Percentiles rank a stretch among this genome's conserved stretches.
phyloP scores from a whole-genome alignment of 2,113 vertebrate genomes.

The Silurus meridionalis region DNA sequence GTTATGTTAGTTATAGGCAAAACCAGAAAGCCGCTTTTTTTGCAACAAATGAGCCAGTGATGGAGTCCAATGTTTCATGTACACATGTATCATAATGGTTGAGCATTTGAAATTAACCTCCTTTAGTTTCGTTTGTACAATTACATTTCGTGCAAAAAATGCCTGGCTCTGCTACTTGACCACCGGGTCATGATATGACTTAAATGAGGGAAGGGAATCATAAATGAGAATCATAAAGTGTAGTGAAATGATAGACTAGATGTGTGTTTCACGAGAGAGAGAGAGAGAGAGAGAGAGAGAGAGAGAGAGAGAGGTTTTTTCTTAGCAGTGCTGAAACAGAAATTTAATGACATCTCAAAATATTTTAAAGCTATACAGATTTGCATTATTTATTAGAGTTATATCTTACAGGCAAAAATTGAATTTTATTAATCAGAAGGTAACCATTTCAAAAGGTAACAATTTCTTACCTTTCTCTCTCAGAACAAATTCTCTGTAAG shows the following conservation, averaged over 20 bases:
- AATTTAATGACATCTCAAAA: neutral
- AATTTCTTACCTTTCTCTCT: neutral
- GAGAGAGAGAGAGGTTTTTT: constrained; percentile 1
- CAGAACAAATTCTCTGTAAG: neutral
- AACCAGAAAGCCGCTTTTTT: too few relatives aligned
- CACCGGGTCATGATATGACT: neutral
- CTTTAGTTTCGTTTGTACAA: too few relatives aligned
- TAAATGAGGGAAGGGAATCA: neutral
- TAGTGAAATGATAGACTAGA: neutral
- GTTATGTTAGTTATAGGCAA: too few relatives aligned
- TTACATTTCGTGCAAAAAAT: too few relatives aligned
- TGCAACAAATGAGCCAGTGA: too few relatives aligned
- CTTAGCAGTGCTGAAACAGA: neutral
- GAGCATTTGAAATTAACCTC: too few relatives aligned
- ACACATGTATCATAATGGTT: too few relatives aligned
- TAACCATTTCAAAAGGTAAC: too few relatives aligned
- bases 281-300: constrained; percentile 15
- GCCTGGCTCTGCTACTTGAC: too few relatives aligned
- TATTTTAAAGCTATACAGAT: neutral
- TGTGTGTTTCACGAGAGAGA: neutral
- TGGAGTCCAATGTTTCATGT: too few relatives aligned
- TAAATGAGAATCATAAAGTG: neutral
- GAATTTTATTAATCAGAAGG: too few relatives aligned
- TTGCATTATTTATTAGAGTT: neutral
- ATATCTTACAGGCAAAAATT: neutral